Evolutionary conservation across 2,797 vertebrate genomes (phyloP).

Genomic region (Harpagifer antarcticus): DNA sequence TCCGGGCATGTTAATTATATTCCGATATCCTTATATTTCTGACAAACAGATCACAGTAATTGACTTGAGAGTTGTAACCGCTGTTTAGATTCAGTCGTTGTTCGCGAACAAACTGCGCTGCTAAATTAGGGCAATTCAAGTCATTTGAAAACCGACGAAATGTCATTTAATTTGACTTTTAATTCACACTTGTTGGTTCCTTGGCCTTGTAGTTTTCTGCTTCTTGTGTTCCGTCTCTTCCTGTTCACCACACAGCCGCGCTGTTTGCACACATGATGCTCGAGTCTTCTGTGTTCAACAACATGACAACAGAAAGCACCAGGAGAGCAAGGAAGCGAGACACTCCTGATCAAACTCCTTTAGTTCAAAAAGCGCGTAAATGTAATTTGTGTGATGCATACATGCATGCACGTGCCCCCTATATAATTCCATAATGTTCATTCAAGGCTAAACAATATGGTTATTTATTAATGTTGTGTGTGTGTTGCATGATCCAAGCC

Average conservation of each 20-base stretch:
- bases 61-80: too few relatives aligned
- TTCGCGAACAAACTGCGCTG: neutral
- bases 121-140: neutral
- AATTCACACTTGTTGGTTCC: neutral
- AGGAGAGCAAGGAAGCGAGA: neutral
- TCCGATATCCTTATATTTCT: neutral
- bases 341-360: too few relatives aligned
- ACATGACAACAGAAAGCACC: conserved; percentile 34
- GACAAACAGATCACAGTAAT: too few relatives aligned
- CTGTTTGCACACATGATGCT: conserved; percentile 69
- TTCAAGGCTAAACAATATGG: neutral
- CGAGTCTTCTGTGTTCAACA: conserved; percentile 1
- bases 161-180: neutral
- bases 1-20: too few relatives aligned
- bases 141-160: neutral
- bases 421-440: neutral
- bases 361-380: neutral
- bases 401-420: neutral
- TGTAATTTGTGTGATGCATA: neutral
- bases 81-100: too few relatives aligned
- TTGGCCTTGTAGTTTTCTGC: neutral
- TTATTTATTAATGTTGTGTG: conserved; percentile 54
- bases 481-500: conserved; percentile 54
- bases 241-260: conserved; percentile 73
- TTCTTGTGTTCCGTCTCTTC: neutral